Conservation (phyloP, 1,140 invertebrate species). For the Helicoverpa zea region DNA sequence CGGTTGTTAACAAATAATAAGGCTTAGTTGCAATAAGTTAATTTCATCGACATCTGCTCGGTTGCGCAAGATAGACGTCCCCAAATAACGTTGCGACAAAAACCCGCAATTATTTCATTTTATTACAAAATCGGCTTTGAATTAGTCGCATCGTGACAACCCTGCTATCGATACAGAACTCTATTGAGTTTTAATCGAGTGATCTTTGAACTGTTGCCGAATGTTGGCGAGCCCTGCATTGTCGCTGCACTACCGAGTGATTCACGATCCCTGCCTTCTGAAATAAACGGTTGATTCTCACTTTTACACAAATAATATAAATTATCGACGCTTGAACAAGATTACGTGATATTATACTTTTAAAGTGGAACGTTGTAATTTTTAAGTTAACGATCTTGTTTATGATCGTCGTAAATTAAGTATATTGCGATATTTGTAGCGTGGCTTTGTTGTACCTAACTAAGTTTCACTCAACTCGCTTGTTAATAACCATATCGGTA, state of each 20-base stretch:
- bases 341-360: slow-evolving; percentile 55
- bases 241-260: slow-evolving; percentile 57
- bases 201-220: slow-evolving; percentile 83
- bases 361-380: slow-evolving; percentile 55
- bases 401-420: slow-evolving; percentile 63
- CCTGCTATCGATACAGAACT: slow-evolving; percentile 73
- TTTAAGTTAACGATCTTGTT: slow-evolving; percentile 62
- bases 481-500: slow-evolving; percentile 12
- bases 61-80: slow-evolving; percentile 70
- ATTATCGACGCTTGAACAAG: slow-evolving; percentile 35
- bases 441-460: slow-evolving; percentile 24
- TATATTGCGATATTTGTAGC: slow-evolving; percentile 53
- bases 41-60: slow-evolving; percentile 67
- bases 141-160: slow-evolving; percentile 81
- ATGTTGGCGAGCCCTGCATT: slow-evolving; percentile 72
- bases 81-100: slow-evolving; percentile 75
- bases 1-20: slow-evolving; percentile 76
- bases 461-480: slow-evolving; percentile 31
- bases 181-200: slow-evolving; percentile 80
- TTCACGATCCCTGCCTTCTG: slow-evolving; percentile 49
- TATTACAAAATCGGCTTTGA: slow-evolving; percentile 73
- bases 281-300: slow-evolving; percentile 30
- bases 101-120: slow-evolving; percentile 78
- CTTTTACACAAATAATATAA: slow-evolving; percentile 37
- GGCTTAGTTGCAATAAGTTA: slow-evolving; percentile 68